A percentile compares a stretch with the other conserved stretches of the same genome.
phyloP scores from a whole-genome alignment of 2,888 invertebrate species.

The Microplitis deprimator region DNA sequence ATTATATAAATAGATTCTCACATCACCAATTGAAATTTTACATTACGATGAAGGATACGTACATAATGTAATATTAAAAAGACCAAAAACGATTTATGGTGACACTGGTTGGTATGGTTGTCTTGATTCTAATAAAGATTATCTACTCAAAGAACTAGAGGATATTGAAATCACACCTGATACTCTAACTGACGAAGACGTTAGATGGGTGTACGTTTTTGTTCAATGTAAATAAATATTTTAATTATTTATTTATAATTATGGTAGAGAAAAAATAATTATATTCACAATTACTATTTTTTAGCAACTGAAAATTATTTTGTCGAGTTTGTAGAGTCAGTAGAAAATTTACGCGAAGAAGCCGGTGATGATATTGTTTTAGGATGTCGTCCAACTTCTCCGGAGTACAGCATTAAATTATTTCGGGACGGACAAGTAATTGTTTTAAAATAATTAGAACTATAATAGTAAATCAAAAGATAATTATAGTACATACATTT shows the following conservation, averaged over 20 bases:
- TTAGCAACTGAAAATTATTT: constrained; percentile 72
- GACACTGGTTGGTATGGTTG: constrained; percentile 69
- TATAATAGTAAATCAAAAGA: constrained; percentile 24
- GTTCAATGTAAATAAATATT: constrained; percentile 59
- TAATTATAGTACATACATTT: too few relatives aligned
- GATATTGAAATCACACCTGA: constrained; percentile 44
- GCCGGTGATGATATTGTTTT: constrained; percentile 71
- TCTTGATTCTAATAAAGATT: constrained; percentile 41
- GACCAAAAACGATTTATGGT: constrained; percentile 52
- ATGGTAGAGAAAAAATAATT: neutral
- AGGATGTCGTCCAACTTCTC: constrained; percentile 79
- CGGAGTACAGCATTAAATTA: constrained; percentile 72
- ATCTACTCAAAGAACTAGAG: neutral
- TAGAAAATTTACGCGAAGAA: constrained; percentile 49
- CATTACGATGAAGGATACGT: constrained; percentile 21
- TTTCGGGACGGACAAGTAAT: neutral
- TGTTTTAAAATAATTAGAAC: constrained; percentile 24
- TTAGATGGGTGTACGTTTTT: constrained; percentile 63
- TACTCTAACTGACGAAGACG: constrained; percentile 46
- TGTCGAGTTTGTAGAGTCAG: constrained; percentile 52
- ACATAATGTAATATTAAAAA: constrained; percentile 49
- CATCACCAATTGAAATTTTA: constrained; percentile 44
- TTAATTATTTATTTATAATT: constrained; percentile 9
- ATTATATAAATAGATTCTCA: constrained; percentile 42
- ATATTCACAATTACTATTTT: constrained; percentile 49